Base-by-base conservation (phyloP, 2,113 vertebrate species). In the Carassius auratus region DNA sequence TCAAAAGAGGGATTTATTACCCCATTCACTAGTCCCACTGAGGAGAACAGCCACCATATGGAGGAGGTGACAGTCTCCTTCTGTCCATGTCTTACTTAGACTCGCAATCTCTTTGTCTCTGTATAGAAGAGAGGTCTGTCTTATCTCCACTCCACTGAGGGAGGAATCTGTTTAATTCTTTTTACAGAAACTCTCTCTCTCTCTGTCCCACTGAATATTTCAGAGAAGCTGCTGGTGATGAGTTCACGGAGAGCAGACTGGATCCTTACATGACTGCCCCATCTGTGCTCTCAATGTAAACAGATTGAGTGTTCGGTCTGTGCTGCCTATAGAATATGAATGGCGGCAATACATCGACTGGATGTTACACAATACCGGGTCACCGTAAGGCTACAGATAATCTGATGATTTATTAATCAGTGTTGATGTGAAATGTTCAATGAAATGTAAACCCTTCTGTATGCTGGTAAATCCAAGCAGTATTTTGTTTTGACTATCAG, bases 1-100 rank as follows among this genome's bases (percentile, higher is more conserved):
- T 48, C 23, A 42, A 68, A 61, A 66, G n/a, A 81, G 79, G 79
- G 79, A 81, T 45, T 76, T 81, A 57, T 76, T 81, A 45, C 80
- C n/a, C 77, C 48, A 55, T 76, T 69, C 78, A 85, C 50, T 66
- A 62, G 57, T 80, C 36, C 62, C 68, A 62, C 26, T 84, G 64
- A 62, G 48, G 21, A 15, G 64, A 77, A 61, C 30, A 6, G 59
- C n/a, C 71, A 15, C 42, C 59, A 68, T 86, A 77, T 83, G 74
- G 45, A 69, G 17, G 62, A 50, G 30, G 14, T 33, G 57, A 86
- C 36, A 1, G 30, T 45, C 57, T 48, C 45, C 52, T 57, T 80
- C 50, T 81, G 4, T 33, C 33, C 68, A 3, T 69, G 23, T 57
- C 69, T 77, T 26, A 10, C 57, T 77, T 26, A 10, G 5, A 42